Percentiles rank a stretch among this genome's conserved stretches.
These are phyloP conservation scores for Rostratula benghalensis DNA, from an alignment of 2,113 vertebrate species.

Conservation along the genomic window DNA sequence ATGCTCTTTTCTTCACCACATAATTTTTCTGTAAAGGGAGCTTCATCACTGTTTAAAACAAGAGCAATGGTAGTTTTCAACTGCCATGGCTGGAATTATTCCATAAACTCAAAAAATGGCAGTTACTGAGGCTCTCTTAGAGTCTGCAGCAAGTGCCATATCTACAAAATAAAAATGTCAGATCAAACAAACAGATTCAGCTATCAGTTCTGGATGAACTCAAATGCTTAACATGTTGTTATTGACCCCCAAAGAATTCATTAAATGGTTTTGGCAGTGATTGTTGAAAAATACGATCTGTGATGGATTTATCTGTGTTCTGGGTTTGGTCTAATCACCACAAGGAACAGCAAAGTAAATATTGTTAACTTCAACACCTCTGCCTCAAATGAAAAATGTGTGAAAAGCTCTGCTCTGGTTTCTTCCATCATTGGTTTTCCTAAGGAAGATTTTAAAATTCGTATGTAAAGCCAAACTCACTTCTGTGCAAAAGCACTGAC, in stretches of 20 bases:
- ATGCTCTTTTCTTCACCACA: not conserved
- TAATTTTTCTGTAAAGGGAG: not conserved
- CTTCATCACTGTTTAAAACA: not conserved
- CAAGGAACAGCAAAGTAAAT: not conserved
- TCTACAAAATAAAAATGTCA: not conserved
- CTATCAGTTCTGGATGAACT: not conserved
- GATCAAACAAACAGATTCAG: not conserved
- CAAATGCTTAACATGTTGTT: not conserved
- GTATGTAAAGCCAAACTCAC: not conserved
- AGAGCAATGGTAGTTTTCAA: not conserved
- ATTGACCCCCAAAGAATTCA: not conserved
- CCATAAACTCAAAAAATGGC: not conserved
- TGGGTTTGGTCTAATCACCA: not conserved
- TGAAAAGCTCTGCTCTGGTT: not conserved
- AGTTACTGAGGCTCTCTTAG: not conserved
- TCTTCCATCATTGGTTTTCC: not conserved
- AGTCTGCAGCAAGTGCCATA: not conserved
- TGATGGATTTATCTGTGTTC: not conserved
- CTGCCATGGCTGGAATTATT: not conserved
- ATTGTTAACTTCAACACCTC: not conserved
- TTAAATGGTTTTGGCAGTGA: not conserved
- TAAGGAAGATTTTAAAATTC: not conserved
- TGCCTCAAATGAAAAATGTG: not conserved
- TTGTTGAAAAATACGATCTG: not conserved
- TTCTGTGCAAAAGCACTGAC: not conserved